Percentiles rank a stretch among this genome's conserved stretches.
Evolutionary conservation across 2,113 vertebrate genomes (phyloP).

Genomic region (Syngnathus typhle): DNA sequence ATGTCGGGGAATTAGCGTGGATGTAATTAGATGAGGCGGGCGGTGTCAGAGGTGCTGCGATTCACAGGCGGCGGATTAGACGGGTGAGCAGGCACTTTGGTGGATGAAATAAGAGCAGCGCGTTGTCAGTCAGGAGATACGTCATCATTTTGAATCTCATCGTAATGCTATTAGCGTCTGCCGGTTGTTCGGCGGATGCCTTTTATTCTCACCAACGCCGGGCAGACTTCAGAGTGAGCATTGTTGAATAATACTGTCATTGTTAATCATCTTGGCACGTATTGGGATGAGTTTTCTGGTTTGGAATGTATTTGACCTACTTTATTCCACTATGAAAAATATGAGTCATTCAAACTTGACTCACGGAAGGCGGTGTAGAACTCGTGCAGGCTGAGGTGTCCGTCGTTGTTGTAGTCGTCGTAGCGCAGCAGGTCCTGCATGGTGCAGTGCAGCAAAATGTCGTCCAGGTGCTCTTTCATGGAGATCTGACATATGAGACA

Average conservation of each 20-base stretch:
- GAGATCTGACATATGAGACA: slow-evolving; percentile 64
- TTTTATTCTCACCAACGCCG: neutral
- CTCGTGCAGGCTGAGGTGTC: slow-evolving; percentile 81
- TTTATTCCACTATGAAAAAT: neutral
- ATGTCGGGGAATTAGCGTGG: neutral
- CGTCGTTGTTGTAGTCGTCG: slow-evolving; percentile 88
- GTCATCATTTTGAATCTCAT: neutral
- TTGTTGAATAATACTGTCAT: neutral
- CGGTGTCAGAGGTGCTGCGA: neutral
- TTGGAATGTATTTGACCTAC: neutral
- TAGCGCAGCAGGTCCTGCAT: slow-evolving; percentile 85
- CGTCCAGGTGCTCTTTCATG: slow-evolving; percentile 74
- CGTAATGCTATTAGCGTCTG: neutral
- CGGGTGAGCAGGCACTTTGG: neutral
- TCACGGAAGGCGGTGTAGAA: slow-evolving; percentile 94
- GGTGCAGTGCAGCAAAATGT: slow-evolving; percentile 76
- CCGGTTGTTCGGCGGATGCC: neutral
- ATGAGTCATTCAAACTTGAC: slow-evolving; percentile 45
- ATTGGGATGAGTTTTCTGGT: neutral
- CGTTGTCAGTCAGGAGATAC: neutral
- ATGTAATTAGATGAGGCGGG: neutral
- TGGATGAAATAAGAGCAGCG: neutral
- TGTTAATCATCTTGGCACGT: neutral
- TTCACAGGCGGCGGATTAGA: neutral
- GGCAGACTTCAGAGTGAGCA: neutral